These are phyloP conservation scores for Rhyzopertha dominica DNA, from an alignment of 1,140 invertebrate genomes.

Conservation along the genomic window DNA sequence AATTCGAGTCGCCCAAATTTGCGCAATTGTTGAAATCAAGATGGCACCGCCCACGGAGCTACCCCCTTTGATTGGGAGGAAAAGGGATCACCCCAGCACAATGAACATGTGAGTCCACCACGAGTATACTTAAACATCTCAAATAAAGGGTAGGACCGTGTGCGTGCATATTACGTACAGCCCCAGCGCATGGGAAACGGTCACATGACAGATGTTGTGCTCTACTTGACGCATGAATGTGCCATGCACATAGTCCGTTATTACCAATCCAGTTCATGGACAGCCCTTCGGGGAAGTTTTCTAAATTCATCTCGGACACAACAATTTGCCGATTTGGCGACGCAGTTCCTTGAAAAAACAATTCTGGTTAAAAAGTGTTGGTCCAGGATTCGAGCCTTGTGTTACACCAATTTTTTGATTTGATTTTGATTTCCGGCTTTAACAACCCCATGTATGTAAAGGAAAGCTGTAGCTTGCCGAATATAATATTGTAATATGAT, in stretches of 20 bases:
- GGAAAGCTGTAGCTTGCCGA: not conserved
- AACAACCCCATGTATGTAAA: not conserved
- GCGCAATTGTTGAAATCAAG: constrained; percentile 6
- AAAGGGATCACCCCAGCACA: constrained; percentile 6
- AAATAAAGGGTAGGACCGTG: constrained; percentile 34
- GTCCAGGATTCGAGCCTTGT: not conserved
- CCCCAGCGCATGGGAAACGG: constrained; percentile 33
- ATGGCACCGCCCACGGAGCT: constrained; percentile 5
- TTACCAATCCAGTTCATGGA: constrained; percentile 2
- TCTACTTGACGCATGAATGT: constrained; percentile 26
- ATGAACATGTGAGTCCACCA: constrained; percentile 9
- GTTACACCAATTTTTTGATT: not conserved
- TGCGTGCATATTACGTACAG: constrained; percentile 30
- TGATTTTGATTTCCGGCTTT: not conserved
- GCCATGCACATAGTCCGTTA: constrained; percentile 1
- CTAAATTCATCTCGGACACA: not conserved
- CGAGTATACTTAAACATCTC: constrained; percentile 22
- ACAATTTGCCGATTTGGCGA: not conserved
- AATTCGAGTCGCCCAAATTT: constrained; percentile 10
- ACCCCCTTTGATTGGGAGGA: constrained; percentile 13
- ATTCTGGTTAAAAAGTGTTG: not conserved
- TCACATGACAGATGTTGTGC: constrained; percentile 37
- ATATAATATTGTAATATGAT: constrained; percentile 7
- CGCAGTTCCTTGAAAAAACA: not conserved
- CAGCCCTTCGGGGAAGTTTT: constrained; percentile 1